A percentile compares a stretch with the other conserved stretches of the same genome.
Evolutionary conservation across 1,140 invertebrate genomes (phyloP).

Genomic region (Zaprionus kolodkinae): DNA sequence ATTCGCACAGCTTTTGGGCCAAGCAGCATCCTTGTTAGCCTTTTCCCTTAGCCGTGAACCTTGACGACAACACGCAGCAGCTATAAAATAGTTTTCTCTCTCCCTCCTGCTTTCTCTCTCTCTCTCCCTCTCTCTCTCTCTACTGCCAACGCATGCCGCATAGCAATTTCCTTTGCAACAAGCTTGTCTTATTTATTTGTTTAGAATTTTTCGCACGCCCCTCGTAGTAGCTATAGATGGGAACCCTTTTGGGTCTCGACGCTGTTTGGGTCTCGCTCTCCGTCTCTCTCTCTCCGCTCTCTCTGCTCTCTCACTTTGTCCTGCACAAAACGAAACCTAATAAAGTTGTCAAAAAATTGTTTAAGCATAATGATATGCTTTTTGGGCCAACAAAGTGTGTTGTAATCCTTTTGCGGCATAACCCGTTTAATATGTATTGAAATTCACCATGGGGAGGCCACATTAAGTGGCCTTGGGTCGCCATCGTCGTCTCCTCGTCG

Average conservation of each 20-base stretch:
- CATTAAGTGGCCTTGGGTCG: conserved; percentile 68
- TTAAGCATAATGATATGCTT: conserved; percentile 82
- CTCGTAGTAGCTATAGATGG: background rate
- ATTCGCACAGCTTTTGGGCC: conserved; percentile 43
- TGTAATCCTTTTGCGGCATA: conserved; percentile 81
- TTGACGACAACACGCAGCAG: conserved; percentile 75
- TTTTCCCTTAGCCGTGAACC: conserved; percentile 46
- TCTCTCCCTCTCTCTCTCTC: background rate
- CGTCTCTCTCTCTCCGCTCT: conserved; percentile 13
- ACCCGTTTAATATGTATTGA: conserved; percentile 82
- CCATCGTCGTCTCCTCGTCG: background rate
- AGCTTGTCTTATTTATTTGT: conserved; percentile 78
- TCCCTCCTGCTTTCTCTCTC: background rate
- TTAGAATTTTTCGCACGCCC: conserved; percentile 78
- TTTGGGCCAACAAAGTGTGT: conserved; percentile 74
- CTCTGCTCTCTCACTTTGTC: conserved; percentile 61
- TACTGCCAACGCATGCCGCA: conserved; percentile 75
- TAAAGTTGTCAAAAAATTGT: conserved; percentile 82
- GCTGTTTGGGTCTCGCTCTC: no score
- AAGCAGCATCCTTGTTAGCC: conserved; percentile 62
- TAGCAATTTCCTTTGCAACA: conserved; percentile 71
- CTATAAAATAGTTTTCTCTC: conserved; percentile 78
- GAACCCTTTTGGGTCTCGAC: conserved; percentile 2
- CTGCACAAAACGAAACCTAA: conserved; percentile 58
- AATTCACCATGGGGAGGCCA: conserved; percentile 72